Evolutionary conservation across 37 sponge, comb jelly and placozoan genomes (phyloP), one percentile per base, ranked within the genome.

Genomic region (Chondrosia reniformis): DNA sequence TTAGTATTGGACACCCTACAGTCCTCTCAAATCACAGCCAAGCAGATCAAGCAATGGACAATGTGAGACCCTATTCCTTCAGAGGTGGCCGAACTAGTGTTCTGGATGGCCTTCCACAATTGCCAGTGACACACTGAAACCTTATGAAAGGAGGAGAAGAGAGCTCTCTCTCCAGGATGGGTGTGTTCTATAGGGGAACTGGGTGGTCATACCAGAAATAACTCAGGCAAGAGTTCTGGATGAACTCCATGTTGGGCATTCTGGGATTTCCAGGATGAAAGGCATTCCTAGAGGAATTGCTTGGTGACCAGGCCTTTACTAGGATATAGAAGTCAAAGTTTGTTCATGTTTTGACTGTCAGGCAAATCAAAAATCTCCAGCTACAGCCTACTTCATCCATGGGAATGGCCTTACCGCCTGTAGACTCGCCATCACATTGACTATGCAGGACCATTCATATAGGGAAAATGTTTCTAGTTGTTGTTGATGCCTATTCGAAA

Each of bases 381-480:
- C 78, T 8, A 30, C 55, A 77, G 78, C 44, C 30, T 17, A 17
- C 33, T 77, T 5, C 61, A 77, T 6, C 78, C 78, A 58, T 77
- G 78, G 78, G 78, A 77, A 57, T 77, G 78, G 78, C 78, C 78
- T 31, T 17, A 15, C 12, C 78, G 31, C 25, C 78, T 62, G 15
- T 77, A 62, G 78, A 57, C 43, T 24, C 37, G 78, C 5, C 42
- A 13, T 5, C 78, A 77, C 36, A 57, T 77, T 27, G 61, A 77
- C 21, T 77, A 77, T 22, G 78, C 58, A 7, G 78, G 58, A 54
- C 61, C 78, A n/a, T 58, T 54, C 33, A 24, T n/a, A n/a, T 25
- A n/a, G 62, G 78, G n/a, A 77, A 77, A 62, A 77, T 77, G 78
- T 56, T 81, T 8, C 56, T 81, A 15, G 19, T 81, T 19, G 73